Evolutionary conservation across 2,113 vertebrate species (phyloP).

Genomic region (Butorides virescens): DNA sequence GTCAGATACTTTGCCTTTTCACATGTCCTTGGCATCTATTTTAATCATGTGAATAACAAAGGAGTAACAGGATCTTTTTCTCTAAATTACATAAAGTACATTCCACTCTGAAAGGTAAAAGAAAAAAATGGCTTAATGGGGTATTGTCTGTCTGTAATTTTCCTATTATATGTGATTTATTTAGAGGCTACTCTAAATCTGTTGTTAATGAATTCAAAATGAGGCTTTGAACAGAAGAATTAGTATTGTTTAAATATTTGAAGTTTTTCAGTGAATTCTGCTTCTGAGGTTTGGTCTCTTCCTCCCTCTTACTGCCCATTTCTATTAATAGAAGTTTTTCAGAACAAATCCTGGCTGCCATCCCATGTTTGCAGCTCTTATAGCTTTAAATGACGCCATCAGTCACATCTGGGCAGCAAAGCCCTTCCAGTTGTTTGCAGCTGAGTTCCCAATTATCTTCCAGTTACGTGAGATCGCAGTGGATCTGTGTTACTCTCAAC

Average conservation of each 20-base stretch:
- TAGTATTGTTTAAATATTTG: not conserved
- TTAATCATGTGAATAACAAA: constrained; percentile 13
- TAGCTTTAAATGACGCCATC: not conserved
- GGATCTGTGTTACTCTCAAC: not conserved
- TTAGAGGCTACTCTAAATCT: not conserved
- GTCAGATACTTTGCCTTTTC: not conserved
- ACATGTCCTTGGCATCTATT: constrained; percentile 4
- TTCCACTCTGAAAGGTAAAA: not conserved
- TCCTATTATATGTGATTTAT: not conserved
- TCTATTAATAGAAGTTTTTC: not conserved
- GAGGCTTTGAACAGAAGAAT: not conserved
- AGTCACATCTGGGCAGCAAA: not conserved
- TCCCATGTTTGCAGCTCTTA: not conserved
- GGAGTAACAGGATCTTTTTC: not conserved
- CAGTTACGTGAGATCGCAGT: not conserved
- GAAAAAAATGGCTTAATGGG: not conserved
- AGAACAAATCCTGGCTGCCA: not conserved
- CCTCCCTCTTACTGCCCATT: not conserved
- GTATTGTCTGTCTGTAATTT: not conserved
- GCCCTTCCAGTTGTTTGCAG: not conserved
- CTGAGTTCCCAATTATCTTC: not conserved
- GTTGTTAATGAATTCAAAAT: not conserved
- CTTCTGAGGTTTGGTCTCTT: not conserved
- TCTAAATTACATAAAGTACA: not conserved
- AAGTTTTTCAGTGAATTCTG: not conserved